Percentiles rank a stretch among this genome's conserved stretches.
Evolutionary conservation across 2,797 vertebrate genomes (phyloP).

Genomic region (Ptychadena robeensis): DNA sequence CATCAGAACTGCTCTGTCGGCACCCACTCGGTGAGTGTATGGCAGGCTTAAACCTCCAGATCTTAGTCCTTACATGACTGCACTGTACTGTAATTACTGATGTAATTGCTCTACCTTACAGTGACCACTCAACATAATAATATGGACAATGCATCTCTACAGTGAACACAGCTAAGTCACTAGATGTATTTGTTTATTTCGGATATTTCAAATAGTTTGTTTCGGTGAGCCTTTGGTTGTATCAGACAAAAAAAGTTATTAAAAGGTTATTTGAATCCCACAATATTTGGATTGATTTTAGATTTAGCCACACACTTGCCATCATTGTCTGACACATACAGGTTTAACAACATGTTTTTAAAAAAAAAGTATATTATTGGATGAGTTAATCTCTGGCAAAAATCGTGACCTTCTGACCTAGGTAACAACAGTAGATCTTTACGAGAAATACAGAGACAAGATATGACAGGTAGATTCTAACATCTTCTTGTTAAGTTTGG

Average conservation of each 20-base stretch:
- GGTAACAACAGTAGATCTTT: not conserved
- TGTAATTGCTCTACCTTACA: no score
- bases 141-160: no score
- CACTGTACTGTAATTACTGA: no score
- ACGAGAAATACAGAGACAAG: slow-evolving; percentile 5
- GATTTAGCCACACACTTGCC: not conserved
- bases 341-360: not conserved
- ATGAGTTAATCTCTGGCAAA: not conserved
- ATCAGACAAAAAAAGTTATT: no score
- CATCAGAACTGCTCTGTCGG: no score
- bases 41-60: no score
- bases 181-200: no score
- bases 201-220: not conserved
- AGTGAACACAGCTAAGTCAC: not conserved
- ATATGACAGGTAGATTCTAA: not conserved
- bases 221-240: not conserved
- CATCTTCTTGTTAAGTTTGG: not conserved
- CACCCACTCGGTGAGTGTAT: no score
- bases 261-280: not conserved
- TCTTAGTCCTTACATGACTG: no score
- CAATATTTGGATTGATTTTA: not conserved
- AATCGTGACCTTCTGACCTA: not conserved
- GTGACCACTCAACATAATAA: not conserved
- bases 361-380: not conserved
- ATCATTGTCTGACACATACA: not conserved